Percentiles rank a stretch among this genome's conserved stretches.
Conservation (phyloP, 2,113 vertebrate genomes). For the Azemiops feae region DNA sequence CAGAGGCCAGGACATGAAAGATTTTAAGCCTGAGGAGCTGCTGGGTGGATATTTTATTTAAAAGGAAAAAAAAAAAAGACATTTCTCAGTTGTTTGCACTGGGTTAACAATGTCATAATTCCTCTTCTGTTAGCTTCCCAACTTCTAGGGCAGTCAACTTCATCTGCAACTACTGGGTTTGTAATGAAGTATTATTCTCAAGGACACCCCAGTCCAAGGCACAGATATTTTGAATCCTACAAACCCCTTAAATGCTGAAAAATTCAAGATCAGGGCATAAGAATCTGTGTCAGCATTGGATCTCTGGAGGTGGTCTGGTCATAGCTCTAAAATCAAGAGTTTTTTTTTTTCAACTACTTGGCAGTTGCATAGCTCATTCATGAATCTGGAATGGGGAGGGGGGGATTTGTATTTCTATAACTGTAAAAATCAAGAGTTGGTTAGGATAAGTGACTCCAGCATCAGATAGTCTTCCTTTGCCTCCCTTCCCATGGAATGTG, state of each 20-base stretch:
- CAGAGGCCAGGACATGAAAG: conserved; percentile 40
- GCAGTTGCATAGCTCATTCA: neutral
- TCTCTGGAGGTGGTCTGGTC: neutral
- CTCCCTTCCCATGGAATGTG: neutral
- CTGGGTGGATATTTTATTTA: conserved; percentile 32
- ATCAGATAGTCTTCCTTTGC: neutral
- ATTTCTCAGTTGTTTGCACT: conserved; percentile 26
- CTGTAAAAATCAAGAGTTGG: neutral
- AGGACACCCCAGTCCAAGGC: neutral
- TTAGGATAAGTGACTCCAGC: neutral
- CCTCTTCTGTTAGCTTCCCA: neutral
- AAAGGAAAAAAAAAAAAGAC: neutral
- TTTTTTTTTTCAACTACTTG: neutral
- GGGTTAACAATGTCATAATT: neutral
- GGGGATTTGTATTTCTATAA: neutral
- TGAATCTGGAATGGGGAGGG: neutral
- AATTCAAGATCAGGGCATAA: neutral
- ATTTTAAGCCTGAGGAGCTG: conserved; percentile 30
- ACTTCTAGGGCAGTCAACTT: too few relatives aligned
- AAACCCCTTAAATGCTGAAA: neutral
- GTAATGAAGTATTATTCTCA: neutral
- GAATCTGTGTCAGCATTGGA: neutral
- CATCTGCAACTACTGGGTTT: neutral
- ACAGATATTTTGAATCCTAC: neutral
- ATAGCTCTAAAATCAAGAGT: neutral